Percentiles rank a stretch among this genome's conserved stretches.
Conservation (phyloP, 23 tunicate genomes). For the Diplosoma virens region DNA sequence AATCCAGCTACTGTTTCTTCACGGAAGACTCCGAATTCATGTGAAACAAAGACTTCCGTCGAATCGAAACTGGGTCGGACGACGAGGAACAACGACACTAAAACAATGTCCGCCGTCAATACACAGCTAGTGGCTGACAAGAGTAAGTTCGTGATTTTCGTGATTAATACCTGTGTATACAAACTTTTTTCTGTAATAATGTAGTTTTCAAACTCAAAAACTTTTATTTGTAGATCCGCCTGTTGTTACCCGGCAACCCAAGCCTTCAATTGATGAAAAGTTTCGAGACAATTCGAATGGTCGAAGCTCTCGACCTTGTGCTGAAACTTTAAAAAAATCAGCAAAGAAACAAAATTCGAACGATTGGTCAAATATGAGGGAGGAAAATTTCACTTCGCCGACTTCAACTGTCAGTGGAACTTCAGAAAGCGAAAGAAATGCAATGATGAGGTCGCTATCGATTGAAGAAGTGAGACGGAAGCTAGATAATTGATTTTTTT, state of each 20-base stretch:
- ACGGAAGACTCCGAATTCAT: no score
- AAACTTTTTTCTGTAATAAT: not conserved
- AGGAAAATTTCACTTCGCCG: not conserved
- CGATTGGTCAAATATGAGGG: not conserved
- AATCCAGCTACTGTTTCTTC: no score
- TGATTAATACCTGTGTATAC: no score
- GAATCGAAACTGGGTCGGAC: no score
- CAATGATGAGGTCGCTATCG: no score
- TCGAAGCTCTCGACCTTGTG: not conserved
- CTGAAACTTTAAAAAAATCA: not conserved
- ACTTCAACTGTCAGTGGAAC: not conserved
- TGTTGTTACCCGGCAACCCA: not conserved
- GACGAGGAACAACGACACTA: not conserved
- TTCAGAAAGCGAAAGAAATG: not conserved
- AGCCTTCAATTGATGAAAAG: no score
- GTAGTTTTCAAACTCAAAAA: not conserved
- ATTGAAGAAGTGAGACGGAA: no score
- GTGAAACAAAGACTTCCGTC: no score
- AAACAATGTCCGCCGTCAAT: not conserved
- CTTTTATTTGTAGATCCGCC: conserved; percentile 2
- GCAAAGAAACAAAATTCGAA: not conserved
- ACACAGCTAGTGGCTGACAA: conserved; percentile 13
- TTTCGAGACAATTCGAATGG: no score
- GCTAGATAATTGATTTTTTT: no score
- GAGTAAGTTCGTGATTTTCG: not conserved